A percentile compares a stretch with the other conserved stretches of the same genome.
Evolutionary conservation across 2,113 vertebrate species (phyloP).

Genomic region (Epinephelus fuscoguttatus): DNA sequence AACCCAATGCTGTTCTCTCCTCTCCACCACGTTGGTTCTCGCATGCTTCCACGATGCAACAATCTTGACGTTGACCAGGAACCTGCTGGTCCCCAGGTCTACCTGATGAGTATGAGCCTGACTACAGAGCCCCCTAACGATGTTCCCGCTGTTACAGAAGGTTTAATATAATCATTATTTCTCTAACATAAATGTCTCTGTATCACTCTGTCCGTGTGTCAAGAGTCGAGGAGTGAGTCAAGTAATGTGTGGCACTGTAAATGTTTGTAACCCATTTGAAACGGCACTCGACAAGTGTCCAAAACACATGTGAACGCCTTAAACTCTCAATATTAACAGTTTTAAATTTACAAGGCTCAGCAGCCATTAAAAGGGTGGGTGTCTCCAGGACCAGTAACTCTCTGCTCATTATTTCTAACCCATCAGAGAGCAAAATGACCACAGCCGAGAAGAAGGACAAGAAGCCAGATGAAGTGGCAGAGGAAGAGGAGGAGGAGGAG

Average conservation of each 20-base stretch:
- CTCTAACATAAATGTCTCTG: constrained; percentile 49
- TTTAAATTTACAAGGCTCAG: constrained; percentile 25
- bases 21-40: constrained; percentile 46
- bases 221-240: background rate
- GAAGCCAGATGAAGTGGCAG: constrained; percentile 94
- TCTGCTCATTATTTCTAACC: constrained; percentile 20
- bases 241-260: constrained; percentile 1
- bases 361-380: background rate
- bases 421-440: constrained; percentile 86
- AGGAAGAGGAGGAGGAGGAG: constrained; percentile 97
- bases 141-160: constrained; percentile 83
- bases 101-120: constrained; percentile 85
- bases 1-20: constrained; percentile 63
- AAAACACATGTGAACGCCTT: background rate
- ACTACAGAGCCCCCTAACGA: constrained; percentile 82
- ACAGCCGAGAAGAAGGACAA: constrained; percentile 94
- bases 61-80: constrained; percentile 72
- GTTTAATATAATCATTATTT: constrained; percentile 71
- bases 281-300: background rate
- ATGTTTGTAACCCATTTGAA: constrained; percentile 40
- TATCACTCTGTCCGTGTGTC: constrained; percentile 53
- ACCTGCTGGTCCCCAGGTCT: constrained; percentile 77
- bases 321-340: constrained; percentile 1
- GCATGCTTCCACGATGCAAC: constrained; percentile 58
- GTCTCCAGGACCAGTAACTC: background rate